Evolutionary conservation across 1,140 invertebrate genomes (phyloP).

Genomic region (Drosophila rhopaloa): DNA sequence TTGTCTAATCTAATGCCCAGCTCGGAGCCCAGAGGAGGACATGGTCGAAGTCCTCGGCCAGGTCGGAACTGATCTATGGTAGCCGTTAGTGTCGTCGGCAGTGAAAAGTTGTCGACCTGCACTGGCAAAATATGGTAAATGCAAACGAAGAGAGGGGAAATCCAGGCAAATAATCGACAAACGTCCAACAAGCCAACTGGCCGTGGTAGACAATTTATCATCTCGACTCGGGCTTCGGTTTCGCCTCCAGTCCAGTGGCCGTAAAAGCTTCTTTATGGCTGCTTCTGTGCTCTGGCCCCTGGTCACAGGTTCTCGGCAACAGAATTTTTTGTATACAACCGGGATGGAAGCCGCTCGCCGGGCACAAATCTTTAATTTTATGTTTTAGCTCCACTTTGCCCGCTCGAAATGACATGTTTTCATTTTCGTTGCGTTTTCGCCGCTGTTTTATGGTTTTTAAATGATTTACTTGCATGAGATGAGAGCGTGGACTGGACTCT

Average conservation of each 20-base stretch:
- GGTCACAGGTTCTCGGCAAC: conserved; percentile 19
- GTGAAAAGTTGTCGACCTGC: conserved; percentile 72
- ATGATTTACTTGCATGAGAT: conserved; percentile 16
- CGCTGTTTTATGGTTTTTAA: conserved; percentile 12
- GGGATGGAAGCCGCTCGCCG: conserved; percentile 6
- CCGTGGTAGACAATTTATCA: conserved; percentile 71
- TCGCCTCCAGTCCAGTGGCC: conserved; percentile 58
- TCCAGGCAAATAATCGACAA: conserved; percentile 56
- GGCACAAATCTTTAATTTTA: conserved; percentile 56
- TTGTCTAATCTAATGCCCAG: conserved; percentile 69
- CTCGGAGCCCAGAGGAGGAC: conserved; percentile 2
- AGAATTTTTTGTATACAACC: neutral
- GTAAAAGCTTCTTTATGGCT: conserved; percentile 75
- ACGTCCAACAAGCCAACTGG: conserved; percentile 58
- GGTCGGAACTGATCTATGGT: conserved; percentile 62
- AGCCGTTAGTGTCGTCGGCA: conserved; percentile 66
- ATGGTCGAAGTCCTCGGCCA: conserved; percentile 15
- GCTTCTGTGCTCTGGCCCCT: conserved; percentile 58
- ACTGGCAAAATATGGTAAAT: conserved; percentile 19
- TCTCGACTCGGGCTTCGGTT: conserved; percentile 47
- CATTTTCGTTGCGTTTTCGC: conserved; percentile 8
- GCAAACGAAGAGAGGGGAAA: conserved; percentile 3
- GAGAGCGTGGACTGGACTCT: neutral
- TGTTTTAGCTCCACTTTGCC: conserved; percentile 10
- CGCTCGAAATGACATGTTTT: conserved; percentile 20